A percentile compares a stretch with the other conserved stretches of the same genome.
phyloP scores from a whole-genome alignment of 2,888 invertebrate species.

The Parnassius smintheus region DNA sequence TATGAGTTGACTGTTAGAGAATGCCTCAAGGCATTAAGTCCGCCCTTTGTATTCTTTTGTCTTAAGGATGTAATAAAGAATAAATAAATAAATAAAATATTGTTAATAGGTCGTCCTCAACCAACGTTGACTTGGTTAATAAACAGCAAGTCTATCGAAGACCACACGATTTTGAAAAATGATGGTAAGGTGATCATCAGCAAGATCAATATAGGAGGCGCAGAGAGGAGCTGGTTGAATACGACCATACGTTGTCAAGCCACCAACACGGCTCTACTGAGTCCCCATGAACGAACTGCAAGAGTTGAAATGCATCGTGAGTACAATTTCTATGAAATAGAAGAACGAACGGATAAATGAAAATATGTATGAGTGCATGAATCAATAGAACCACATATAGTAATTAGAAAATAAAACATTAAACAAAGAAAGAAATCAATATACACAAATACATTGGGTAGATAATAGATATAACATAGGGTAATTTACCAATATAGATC shows the following conservation, averaged over 20 bases:
- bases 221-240: constrained; percentile 89
- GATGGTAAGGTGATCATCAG: constrained; percentile 88
- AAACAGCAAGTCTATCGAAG: constrained; percentile 86
- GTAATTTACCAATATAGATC: too few relatives aligned
- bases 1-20: too few relatives aligned
- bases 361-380: too few relatives aligned
- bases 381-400: too few relatives aligned
- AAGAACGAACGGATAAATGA: too few relatives aligned
- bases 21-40: too few relatives aligned
- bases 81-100: not conserved
- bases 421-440: too few relatives aligned
- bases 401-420: too few relatives aligned
- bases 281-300: constrained; percentile 89
- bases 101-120: constrained; percentile 86
- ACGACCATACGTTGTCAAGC: constrained; percentile 92
- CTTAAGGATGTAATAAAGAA: too few relatives aligned
- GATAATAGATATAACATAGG: too few relatives aligned
- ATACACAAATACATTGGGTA: too few relatives aligned
- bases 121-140: constrained; percentile 90
- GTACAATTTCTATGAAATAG: constrained; percentile 63
- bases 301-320: constrained; percentile 91
- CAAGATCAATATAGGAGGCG: constrained; percentile 85
- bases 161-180: constrained; percentile 85
- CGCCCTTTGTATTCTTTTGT: too few relatives aligned
- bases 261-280: constrained; percentile 89